Base-by-base conservation (phyloP, 92 coral and sea anemone genomes). In the Siderastrea radians region DNA sequence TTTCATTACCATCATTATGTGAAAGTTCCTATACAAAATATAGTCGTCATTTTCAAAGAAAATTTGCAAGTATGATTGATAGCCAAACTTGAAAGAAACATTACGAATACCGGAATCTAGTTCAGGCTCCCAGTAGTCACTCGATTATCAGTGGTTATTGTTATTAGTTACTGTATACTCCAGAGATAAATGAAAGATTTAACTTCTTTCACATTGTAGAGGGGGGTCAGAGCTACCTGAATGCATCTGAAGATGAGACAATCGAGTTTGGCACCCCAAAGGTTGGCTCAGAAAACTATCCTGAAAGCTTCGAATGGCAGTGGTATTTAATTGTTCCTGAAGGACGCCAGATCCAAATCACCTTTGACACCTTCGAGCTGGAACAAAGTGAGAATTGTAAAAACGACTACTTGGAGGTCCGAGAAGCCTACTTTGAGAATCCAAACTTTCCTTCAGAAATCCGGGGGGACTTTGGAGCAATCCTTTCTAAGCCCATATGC, bases 331-430 rank as follows among this genome's bases (percentile, higher is more conserved):
- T 81, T 11, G 85, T n/a, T 38, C 85, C 85, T n/a, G 57, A 53
- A 44, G 85, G 68, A 15, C 67, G 16, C 43, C 85, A 81, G 11
- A 65, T 81, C 3, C 66, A 81, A n/a, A 45, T 81, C 45, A 60
- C 60, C 3, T 81, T 81, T 11, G 85, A 81, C 4, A 8, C 11
- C 3, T 81, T 81, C 54, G 85, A 81, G 14, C 74, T 81, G 67
- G 85, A 81, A 38, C 11, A 81, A 53, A 81, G 85, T 1, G 15
- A 53, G 14, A 2, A 81, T 53, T 81, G 85, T 58, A 14, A 44
- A 45, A 72, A 83, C 61, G 87, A 83, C 71, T 83, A 62, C 46
- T 44, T 83, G 68, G 87, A 83, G 72, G 2, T 68, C 46, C 63
- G 85, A 54, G 85, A 81, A 57, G 67, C 77, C 10, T 7, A 38